A percentile compares a stretch with the other conserved stretches of the same genome.
phyloP scores from a whole-genome alignment of 2,113 vertebrate species.

The Taurulus bubalis region DNA sequence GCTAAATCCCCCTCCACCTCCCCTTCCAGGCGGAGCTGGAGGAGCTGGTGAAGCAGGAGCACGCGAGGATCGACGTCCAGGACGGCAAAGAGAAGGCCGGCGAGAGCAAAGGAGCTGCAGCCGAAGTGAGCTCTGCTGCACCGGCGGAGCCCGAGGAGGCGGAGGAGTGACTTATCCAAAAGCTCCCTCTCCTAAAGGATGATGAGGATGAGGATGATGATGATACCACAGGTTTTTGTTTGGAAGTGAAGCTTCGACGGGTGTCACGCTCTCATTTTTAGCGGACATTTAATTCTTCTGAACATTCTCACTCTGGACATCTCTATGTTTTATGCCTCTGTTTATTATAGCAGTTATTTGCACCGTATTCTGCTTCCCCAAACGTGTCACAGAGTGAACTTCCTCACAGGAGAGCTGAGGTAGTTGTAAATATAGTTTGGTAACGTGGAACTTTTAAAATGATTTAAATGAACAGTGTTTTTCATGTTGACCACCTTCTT shows the following conservation, averaged over 20 bases:
- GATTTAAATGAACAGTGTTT: neutral
- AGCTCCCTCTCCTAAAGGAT: neutral
- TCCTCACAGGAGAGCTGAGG: slow-evolving; percentile 3
- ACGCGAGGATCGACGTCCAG: slow-evolving; percentile 85
- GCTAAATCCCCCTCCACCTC: neutral
- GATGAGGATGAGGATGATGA: slow-evolving; percentile 54
- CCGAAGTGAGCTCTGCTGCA: slow-evolving; percentile 57
- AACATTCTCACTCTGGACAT: neutral
- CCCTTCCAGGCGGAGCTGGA: slow-evolving; percentile 86
- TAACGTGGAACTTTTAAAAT: slow-evolving; percentile 20
- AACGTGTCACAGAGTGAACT: neutral
- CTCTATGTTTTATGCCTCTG: slow-evolving; percentile 13
- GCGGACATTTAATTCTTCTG: slow-evolving; percentile 1
- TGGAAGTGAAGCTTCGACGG: slow-evolving; percentile 5
- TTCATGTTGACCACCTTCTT: slow-evolving; percentile 10
- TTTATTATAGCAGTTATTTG: slow-evolving; percentile 22
- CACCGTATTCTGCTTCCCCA: slow-evolving; percentile 31
- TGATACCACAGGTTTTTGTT: neutral
- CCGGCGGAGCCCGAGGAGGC: slow-evolving; percentile 53
- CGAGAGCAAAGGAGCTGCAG: slow-evolving; percentile 56
- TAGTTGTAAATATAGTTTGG: neutral
- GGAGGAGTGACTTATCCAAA: slow-evolving; percentile 61
- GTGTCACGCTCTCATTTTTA: neutral
- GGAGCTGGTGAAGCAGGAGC: slow-evolving; percentile 87
- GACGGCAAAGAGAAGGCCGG: slow-evolving; percentile 63